Conservation (phyloP, 1,140 invertebrate species). For the Eueides isabella region DNA sequence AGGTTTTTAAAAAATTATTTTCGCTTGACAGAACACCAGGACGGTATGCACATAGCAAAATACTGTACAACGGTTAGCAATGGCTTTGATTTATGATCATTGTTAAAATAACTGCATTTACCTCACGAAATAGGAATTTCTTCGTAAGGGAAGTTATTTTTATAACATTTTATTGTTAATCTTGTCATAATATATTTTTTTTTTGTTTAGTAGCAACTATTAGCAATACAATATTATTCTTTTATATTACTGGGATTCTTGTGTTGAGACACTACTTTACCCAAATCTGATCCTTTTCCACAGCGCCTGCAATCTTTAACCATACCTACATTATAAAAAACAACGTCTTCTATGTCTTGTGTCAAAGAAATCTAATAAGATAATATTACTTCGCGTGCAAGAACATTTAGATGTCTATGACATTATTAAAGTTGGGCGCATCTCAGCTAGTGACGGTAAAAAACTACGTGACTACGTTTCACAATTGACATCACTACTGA, state of each 20-base stretch:
- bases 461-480: constrained; percentile 74
- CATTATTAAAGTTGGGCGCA: constrained; percentile 76
- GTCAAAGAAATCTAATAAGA: background rate
- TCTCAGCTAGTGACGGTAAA: constrained; percentile 66
- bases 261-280: too few species aligned
- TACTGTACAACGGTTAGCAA: constrained; percentile 38
- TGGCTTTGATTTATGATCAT: background rate
- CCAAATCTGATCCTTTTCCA: too few species aligned
- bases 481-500: constrained; percentile 60
- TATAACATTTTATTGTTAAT: background rate
- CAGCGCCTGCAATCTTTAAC: too few species aligned
- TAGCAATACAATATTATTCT: too few species aligned
- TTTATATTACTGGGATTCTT: too few species aligned
- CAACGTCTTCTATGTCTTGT: background rate
- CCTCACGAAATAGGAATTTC: background rate
- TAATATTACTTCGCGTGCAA: background rate
- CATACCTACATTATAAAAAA: too few species aligned
- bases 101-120: constrained; percentile 1
- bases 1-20: constrained; percentile 71
- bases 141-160: background rate
- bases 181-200: background rate
- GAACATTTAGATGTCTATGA: constrained; percentile 52
- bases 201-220: background rate
- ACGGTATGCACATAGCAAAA: constrained; percentile 47
- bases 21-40: constrained; percentile 56